Evolutionary conservation across 1,140 invertebrate genomes (phyloP).

Genomic region (Zaprionus ornatus): DNA sequence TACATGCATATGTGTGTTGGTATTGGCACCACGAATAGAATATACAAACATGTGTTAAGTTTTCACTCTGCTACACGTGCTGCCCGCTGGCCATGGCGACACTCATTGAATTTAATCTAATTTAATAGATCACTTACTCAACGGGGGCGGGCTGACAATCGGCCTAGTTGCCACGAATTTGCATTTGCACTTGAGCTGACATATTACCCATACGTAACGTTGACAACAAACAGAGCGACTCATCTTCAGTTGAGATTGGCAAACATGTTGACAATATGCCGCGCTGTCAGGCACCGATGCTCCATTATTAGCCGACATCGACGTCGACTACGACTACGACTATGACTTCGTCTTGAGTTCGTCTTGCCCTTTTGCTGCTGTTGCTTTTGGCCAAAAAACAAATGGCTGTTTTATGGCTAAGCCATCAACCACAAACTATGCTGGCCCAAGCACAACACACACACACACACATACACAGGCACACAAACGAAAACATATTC

Average conservation of each 20-base stretch:
- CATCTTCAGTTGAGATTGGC: slow-evolving; percentile 18
- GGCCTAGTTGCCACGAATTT: slow-evolving; percentile 11
- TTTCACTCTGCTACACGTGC: background rate
- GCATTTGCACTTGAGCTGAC: slow-evolving; percentile 23
- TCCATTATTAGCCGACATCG: slow-evolving; percentile 59
- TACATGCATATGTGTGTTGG: background rate
- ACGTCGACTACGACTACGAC: background rate
- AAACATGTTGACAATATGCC: slow-evolving; percentile 47
- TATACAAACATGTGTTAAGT: slow-evolving; percentile 5
- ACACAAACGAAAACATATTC: slow-evolving; percentile 7
- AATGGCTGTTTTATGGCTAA: slow-evolving; percentile 71
- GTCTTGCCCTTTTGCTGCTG: background rate
- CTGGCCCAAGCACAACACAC: slow-evolving; percentile 51
- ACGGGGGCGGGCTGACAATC: background rate
- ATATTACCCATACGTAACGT: slow-evolving; percentile 59
- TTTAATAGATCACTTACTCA: background rate
- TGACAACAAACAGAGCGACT: slow-evolving; percentile 3
- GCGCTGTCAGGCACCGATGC: slow-evolving; percentile 42
- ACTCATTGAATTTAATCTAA: background rate
- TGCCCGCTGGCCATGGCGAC: background rate
- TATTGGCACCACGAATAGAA: background rate
- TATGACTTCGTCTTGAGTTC: background rate
- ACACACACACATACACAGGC: slow-evolving; percentile 9
- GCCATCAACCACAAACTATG: slow-evolving; percentile 73
- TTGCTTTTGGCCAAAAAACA: slow-evolving; percentile 55